Evolutionary conservation across 2,888 invertebrate species (phyloP), one percentile per base, ranked within the genome.

Genomic region (Reticulitermes lucifugus): DNA sequence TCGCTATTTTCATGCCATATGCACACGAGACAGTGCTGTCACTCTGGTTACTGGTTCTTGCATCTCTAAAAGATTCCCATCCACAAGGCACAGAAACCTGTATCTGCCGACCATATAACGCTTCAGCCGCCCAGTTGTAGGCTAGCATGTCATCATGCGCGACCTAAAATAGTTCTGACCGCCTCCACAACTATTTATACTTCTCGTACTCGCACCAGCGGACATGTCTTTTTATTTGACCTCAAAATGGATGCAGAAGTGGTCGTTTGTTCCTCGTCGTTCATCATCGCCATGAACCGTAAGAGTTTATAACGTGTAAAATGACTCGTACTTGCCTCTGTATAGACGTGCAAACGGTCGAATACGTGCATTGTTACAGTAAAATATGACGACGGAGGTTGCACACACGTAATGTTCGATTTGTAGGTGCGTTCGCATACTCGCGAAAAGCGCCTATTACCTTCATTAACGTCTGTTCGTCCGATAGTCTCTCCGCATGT

Each of bases 141-240:
- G 12, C 55, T 35, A 21, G 9, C 73, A 25, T 29, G 55, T 51
- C 25, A 46, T 73, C 22, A 75, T 83, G 35, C 59, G 75, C 59
- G 75, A 73, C 83, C 75, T 55, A 83, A 83, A 83, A 83, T 83
- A 83, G 83, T 73, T 46, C 35, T 25, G 41, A 71, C 51, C 83
- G 83, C 83, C 83, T 83, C 83, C 83, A 21, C 83, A 75, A 55
- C 83, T 83, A 83, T 83, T 83, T 83, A 55, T 83, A 83, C 75
- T 51, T 59, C 83, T 55, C 82, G 70, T 41, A 41, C 41, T 73
- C 77, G 35, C 25, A 14, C 9, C 65, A 18, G 14, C 18, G 1
- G n/a, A 25, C 65, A 65, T 51, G 51, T n/a, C 46, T 75, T 75
- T 43, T 46, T n/a, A 46, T 46, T 77, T 77, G 77, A 77, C 77